Evolutionary conservation across 1,140 invertebrate genomes (phyloP).

Genomic region (Hycleus phaleratus): DNA sequence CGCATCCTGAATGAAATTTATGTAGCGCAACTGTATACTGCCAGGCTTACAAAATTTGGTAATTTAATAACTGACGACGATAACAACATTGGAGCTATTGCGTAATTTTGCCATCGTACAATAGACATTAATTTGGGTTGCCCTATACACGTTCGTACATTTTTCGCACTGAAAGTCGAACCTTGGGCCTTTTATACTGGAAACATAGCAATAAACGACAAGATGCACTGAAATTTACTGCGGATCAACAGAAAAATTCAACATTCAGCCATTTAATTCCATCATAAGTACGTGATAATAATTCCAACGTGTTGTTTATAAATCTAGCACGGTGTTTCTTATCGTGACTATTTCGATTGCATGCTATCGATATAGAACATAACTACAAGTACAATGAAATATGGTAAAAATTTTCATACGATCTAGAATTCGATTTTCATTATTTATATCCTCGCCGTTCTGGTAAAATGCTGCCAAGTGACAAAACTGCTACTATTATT

Average conservation of each 20-base stretch:
- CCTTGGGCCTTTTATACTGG: too few relatives aligned
- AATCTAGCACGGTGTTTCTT: not conserved
- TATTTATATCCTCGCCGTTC: not conserved
- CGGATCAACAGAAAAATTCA: too few relatives aligned
- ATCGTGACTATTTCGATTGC: not conserved
- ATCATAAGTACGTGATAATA: too few relatives aligned
- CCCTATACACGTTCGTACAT: too few relatives aligned
- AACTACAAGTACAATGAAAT: not conserved
- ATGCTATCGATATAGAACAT: not conserved
- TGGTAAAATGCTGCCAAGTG: not conserved
- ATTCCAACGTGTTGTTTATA: not conserved
- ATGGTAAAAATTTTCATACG: not conserved
- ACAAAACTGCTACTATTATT: not conserved
- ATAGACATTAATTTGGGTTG: too few relatives aligned
- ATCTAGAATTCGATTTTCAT: not conserved
- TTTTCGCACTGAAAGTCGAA: too few relatives aligned
- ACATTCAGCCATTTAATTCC: too few relatives aligned
- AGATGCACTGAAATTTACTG: too few relatives aligned
- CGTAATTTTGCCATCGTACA: too few relatives aligned
- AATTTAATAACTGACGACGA: conserved; percentile 12
- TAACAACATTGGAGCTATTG: conserved; percentile 1
- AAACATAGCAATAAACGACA: too few relatives aligned
- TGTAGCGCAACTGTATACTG: conserved; percentile 4
- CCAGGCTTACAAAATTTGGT: conserved; percentile 10
- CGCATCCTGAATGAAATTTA: conserved; percentile 13